phyloP scores from a whole-genome alignment of 2,797 vertebrate genomes.

The Poecile montanus region DNA sequence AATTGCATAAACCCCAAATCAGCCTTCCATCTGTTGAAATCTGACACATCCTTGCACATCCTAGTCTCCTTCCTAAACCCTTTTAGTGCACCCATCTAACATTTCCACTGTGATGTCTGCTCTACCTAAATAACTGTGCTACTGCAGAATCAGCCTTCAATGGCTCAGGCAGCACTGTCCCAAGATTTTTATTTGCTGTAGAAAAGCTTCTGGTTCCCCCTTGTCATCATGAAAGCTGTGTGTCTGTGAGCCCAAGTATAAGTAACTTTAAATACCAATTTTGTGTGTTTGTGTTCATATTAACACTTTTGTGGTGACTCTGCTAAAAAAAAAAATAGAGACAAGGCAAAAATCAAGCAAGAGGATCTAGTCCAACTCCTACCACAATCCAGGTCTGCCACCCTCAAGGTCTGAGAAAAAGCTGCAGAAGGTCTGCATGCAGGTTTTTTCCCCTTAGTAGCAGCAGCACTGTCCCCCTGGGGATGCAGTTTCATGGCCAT shows the following conservation, averaged over 20 bases:
- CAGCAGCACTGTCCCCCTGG: neutral
- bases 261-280: neutral
- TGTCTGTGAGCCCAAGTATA: neutral
- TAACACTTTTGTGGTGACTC: neutral
- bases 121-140: neutral
- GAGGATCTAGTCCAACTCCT: neutral
- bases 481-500: neutral
- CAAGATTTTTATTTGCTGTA: neutral
- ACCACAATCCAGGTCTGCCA: neutral
- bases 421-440: neutral
- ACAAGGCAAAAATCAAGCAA: neutral
- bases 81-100: neutral
- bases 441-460: neutral
- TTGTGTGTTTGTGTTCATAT: neutral
- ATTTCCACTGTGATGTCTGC: neutral
- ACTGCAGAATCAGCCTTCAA: neutral
- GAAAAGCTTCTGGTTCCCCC: neutral
- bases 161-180: neutral
- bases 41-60: neutral
- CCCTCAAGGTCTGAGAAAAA: neutral
- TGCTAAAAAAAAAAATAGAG: neutral
- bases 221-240: neutral
- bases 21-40: neutral
- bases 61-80: neutral
- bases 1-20: neutral